Evolutionary conservation across 2,113 vertebrate genomes (phyloP), one percentile per base, ranked within the genome.

Genomic region (Mus pahari): DNA sequence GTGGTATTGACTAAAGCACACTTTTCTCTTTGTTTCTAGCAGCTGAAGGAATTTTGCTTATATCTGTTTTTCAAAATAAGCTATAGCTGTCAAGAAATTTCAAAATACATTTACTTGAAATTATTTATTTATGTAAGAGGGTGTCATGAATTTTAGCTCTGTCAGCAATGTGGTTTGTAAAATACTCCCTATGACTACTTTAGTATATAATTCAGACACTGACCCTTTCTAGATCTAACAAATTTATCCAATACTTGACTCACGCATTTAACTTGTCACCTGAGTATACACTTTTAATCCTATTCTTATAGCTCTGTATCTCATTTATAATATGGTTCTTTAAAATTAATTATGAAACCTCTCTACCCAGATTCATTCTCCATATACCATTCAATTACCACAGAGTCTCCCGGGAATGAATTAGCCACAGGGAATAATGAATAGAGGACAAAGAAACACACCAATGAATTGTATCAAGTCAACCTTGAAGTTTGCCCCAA

Each of bases 371-470:
- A 86, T 36, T 94, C 95, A 94, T 7, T 90, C 48, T 86, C 88
- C 71, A 83, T 58, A 62, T 89, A 94, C 58, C 71, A 45, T 74
- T 62, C 22, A 53, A 91, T 91, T 95, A 95, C 91, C 82, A 94
- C 86, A 89, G 97, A 89, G 86, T 70, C 50, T 50, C 94, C 74
- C 17, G 86, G 92, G 73, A 94, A 24, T 48, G 86, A 97, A 75
- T 75, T 58, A 66, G 86, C 96, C 92, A 42, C 86, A 20, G 89
- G 95, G 81, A 58, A 95, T 42, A 68, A 79, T n/a, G 92, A 84
- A 45, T 0, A 92, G 89, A 97, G 70, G 95, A 70, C 92, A 89
- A 22, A 55, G 62, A 60, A 36, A 74, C 36, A 82, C 14, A 58
- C 28, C 74, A 87, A 64, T 86, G 84, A 90, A 58, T 39, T 53